phyloP scores from a whole-genome alignment of 2,113 vertebrate species.

The Pica pica region DNA sequence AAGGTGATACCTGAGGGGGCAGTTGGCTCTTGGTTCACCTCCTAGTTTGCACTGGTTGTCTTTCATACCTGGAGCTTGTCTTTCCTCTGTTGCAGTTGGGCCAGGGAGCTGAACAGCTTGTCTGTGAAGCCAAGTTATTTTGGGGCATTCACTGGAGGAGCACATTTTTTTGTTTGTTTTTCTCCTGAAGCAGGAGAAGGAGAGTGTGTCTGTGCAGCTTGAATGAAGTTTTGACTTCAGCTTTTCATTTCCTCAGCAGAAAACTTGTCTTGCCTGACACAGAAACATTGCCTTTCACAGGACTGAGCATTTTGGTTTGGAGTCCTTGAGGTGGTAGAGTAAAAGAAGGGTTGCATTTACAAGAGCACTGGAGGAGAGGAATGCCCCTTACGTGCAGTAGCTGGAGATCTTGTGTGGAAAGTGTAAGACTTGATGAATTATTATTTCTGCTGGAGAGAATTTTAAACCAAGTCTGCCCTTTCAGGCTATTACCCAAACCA shows the following conservation, averaged over 20 bases:
- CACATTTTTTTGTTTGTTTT: constrained; percentile 32
- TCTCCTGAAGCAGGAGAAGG: neutral
- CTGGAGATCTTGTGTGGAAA: neutral
- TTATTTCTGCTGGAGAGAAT: neutral
- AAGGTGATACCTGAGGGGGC: neutral
- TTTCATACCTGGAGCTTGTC: neutral
- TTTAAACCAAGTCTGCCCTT: neutral
- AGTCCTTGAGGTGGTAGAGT: neutral
- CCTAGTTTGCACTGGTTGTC: neutral
- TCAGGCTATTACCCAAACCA: neutral
- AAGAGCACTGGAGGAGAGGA: neutral
- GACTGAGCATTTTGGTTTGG: neutral
- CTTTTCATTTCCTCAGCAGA: no score
- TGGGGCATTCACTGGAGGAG: neutral
- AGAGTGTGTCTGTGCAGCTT: neutral
- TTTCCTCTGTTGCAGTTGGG: neutral
- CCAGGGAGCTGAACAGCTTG: neutral
- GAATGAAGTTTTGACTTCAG: neutral
- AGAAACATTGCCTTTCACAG: neutral
- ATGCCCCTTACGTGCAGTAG: neutral
- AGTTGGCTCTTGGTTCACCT: neutral
- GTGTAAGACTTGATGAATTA: neutral
- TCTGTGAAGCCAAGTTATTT: neutral
- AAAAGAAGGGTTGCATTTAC: neutral
- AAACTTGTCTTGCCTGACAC: neutral